Base-by-base conservation (phyloP, 2,113 vertebrate genomes). In the Aptenodytes forsteri region DNA sequence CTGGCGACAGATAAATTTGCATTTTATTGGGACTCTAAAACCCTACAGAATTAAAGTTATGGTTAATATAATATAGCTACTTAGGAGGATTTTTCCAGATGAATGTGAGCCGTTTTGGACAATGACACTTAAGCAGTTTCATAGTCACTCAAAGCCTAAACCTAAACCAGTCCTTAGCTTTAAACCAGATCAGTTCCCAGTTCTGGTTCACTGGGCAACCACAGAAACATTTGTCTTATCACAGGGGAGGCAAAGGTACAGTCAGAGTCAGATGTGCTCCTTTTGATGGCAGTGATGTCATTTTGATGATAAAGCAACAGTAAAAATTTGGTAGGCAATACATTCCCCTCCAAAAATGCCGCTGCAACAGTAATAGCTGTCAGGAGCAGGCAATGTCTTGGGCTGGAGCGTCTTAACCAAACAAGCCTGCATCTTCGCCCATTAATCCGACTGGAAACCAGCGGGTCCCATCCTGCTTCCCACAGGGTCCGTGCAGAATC, bases 221-320 rank as follows among this genome's bases (percentile, higher is more conserved):
- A 76, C 30, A 49, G 44, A 82, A 93, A 69, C 8, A 69, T 61
- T 8, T 49, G 34, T 79, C 44, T 69, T 56, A 85, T 20, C 70
- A 91, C 62, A 46, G 25, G 42, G 32, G 8, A 91, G 49, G 32
- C 16, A 91, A 71, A 94, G 40, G 46, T 61, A 69, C 13, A 69
- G 52, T 69, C 49, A 58, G 49, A 79, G 73, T 55, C 62, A 90
- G 50, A 66, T n/a, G 19, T 9, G 11, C 94, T 98, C 25, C 46
- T 88, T 80, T 69, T 50, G 36, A 91, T 16, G 34, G n/a, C 81
- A 87, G 19, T 69, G 77, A 72, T 58, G 94, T 94, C 65, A 97
- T 94, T 98, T 96, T 96, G 95, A 97, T 20, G 10, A 96, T 85
- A 97, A 96, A 97, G 65, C 71, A 87, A 96, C 91, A 96, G 87